Percentiles rank a stretch among this genome's conserved stretches.
phyloP scores from a whole-genome alignment of 2,797 vertebrate species.

The Cygnus olor region DNA sequence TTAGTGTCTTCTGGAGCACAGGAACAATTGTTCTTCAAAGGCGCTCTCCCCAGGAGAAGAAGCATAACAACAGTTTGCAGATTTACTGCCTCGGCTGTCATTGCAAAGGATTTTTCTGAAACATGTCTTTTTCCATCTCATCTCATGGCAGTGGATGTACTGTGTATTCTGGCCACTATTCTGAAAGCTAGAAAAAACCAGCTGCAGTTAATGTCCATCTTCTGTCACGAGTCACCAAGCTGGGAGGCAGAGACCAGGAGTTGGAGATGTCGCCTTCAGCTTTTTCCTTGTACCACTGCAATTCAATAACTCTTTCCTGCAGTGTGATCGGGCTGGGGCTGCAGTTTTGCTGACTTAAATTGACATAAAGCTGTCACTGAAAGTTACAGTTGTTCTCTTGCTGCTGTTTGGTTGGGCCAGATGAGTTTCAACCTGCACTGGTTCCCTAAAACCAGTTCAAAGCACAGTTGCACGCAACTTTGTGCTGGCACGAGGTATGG shows the following conservation, averaged over 20 bases:
- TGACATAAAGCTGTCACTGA: slow-evolving; percentile 37
- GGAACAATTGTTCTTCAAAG: background rate
- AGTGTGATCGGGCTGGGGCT: background rate
- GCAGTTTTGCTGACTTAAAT: slow-evolving; percentile 18
- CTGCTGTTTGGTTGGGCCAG: slow-evolving; percentile 9
- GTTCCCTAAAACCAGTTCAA: slow-evolving; percentile 27
- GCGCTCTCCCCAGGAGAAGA: background rate
- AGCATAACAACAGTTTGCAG: background rate
- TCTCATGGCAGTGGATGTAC: background rate
- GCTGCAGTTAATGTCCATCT: background rate
- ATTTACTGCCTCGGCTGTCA: background rate
- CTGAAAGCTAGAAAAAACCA: background rate
- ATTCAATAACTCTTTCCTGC: slow-evolving; percentile 25
- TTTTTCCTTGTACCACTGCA: background rate
- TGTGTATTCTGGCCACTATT: background rate
- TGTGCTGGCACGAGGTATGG: background rate
- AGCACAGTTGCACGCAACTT: background rate
- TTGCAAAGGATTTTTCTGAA: background rate
- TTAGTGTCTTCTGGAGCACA: background rate
- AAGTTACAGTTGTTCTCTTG: background rate
- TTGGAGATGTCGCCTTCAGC: background rate
- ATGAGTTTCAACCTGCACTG: slow-evolving; percentile 24
- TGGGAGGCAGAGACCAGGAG: background rate
- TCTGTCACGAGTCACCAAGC: background rate
- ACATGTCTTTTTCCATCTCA: background rate